These are phyloP conservation scores for Dasyornis broadbenti DNA, from an alignment of 2,113 vertebrate genomes.

Conservation along the genomic window DNA sequence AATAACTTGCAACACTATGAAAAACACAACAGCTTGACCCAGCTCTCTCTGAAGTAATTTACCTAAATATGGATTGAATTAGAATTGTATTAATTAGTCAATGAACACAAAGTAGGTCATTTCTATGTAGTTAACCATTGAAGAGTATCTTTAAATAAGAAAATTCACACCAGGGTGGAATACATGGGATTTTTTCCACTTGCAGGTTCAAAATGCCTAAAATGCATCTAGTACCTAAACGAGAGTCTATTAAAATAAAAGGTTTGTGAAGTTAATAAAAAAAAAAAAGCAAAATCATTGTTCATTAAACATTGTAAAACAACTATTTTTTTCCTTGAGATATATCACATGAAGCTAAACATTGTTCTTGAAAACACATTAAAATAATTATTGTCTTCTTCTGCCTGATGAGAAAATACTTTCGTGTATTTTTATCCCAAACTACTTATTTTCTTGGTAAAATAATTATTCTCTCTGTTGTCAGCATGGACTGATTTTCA, in stretches of 20 bases:
- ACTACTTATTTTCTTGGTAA: background rate
- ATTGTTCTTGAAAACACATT: background rate
- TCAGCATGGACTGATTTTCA: background rate
- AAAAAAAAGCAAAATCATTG: background rate
- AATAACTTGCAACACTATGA: background rate
- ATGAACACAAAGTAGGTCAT: background rate
- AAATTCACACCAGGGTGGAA: background rate
- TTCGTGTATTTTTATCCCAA: background rate
- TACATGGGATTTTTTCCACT: background rate
- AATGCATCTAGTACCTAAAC: background rate
- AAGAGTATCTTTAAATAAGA: background rate
- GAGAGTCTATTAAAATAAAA: background rate
- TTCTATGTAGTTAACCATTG: background rate
- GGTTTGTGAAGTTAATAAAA: background rate
- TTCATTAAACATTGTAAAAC: background rate
- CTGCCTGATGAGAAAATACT: background rate
- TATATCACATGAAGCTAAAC: background rate
- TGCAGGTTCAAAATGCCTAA: background rate
- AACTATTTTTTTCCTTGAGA: background rate
- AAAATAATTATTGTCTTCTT: background rate
- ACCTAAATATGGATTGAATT: constrained; percentile 9
- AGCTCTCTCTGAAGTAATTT: constrained; percentile 3
- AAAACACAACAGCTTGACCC: background rate
- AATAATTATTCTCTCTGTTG: background rate
- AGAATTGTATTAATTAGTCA: constrained; percentile 12